phyloP scores from a whole-genome alignment of 2,888 invertebrate species.

The Noctuana brunneofusca region DNA sequence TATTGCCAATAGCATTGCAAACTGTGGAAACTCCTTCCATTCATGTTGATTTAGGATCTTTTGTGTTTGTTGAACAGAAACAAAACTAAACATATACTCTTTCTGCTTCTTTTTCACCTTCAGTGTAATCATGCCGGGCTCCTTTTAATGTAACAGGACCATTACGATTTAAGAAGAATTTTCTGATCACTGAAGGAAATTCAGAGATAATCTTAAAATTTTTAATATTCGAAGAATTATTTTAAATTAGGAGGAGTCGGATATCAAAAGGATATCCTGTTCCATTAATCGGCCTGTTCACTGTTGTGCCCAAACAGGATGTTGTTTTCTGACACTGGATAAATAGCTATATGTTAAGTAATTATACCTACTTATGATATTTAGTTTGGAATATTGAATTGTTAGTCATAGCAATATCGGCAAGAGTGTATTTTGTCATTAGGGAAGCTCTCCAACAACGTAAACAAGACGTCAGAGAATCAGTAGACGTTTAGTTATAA shows the following conservation, averaged over 20 bases:
- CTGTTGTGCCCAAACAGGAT: conserved; percentile 2
- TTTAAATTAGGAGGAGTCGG: neutral
- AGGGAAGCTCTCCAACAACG: conserved; percentile 48
- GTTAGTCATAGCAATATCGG: neutral
- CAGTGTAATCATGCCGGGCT: too few relatives aligned
- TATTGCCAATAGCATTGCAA: too few relatives aligned
- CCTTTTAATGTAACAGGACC: neutral
- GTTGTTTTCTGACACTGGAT: neutral
- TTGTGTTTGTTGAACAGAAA: too few relatives aligned
- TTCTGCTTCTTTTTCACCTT: too few relatives aligned
- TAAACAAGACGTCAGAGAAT: conserved; percentile 68
- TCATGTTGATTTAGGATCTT: too few relatives aligned
- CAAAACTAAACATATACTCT: too few relatives aligned
- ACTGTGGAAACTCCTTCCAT: too few relatives aligned
- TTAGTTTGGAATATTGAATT: too few relatives aligned
- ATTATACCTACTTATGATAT: neutral
- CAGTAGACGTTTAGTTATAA: conserved; percentile 62
- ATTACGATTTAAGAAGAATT: neutral
- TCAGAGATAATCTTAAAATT: neutral
- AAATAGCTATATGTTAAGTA: neutral
- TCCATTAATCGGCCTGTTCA: neutral
- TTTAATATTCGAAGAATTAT: neutral
- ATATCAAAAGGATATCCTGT: neutral
- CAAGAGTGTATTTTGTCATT: conserved; percentile 16
- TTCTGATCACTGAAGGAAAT: too few relatives aligned